These are phyloP conservation scores for Eristalinus aeneus DNA, from an alignment of 2,888 invertebrate genomes.

Conservation along the genomic window DNA sequence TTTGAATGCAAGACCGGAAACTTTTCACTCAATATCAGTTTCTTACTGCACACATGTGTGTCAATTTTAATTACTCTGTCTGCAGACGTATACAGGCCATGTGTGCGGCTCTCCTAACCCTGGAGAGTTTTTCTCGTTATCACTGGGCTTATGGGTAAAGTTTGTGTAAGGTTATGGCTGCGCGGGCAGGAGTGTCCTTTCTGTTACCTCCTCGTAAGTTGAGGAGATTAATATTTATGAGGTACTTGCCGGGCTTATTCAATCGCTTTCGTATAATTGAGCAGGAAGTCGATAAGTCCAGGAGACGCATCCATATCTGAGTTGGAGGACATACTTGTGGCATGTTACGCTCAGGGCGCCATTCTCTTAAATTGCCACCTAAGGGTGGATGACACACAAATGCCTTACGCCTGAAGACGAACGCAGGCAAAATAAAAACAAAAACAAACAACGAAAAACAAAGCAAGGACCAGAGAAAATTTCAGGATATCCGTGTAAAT, in stretches of 20 bases:
- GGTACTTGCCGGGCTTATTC: background rate
- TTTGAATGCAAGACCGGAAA: slow-evolving; percentile 15
- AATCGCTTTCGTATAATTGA: slow-evolving; percentile 11
- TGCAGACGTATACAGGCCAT: slow-evolving; percentile 26
- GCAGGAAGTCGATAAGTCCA: slow-evolving; percentile 19
- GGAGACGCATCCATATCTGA: background rate
- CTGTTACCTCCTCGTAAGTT: slow-evolving; percentile 16
- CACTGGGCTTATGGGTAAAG: background rate
- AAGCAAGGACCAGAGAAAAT: background rate
- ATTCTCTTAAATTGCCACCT: slow-evolving; percentile 17
- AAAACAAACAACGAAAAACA: background rate
- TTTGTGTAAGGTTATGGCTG: slow-evolving; percentile 16
- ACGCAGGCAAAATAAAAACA: background rate
- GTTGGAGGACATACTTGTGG: background rate
- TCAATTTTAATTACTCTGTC: slow-evolving; percentile 47
- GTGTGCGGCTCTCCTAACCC: slow-evolving; percentile 13
- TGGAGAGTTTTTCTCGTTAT: background rate
- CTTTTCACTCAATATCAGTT: slow-evolving; percentile 37
- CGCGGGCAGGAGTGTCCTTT: background rate
- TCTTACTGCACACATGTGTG: slow-evolving; percentile 40
- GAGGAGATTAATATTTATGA: slow-evolving; percentile 38
- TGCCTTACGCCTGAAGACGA: background rate
- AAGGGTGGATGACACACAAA: background rate
- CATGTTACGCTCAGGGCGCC: background rate
- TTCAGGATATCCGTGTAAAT: slow-evolving; percentile 37